These are phyloP conservation scores for Odobenus rosmarus DNA, from an alignment of 2,113 vertebrate genomes.

Conservation along the genomic window DNA sequence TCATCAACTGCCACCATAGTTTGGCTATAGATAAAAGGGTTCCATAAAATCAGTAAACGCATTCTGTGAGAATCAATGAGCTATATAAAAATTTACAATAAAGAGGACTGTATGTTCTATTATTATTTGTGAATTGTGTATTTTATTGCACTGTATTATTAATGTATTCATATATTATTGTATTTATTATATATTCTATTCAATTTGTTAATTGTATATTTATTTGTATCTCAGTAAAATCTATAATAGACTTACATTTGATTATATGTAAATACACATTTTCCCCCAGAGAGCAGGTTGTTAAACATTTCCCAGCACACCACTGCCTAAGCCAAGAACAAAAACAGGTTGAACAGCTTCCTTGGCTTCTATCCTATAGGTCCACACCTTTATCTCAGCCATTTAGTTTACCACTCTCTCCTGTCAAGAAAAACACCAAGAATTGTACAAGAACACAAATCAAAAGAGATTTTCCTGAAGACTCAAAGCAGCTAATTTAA, in stretches of 20 bases:
- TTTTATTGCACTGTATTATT: not conserved
- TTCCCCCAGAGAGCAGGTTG: not conserved
- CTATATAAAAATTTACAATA: not conserved
- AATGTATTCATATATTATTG: not conserved
- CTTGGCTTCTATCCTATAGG: not conserved
- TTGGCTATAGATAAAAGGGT: not conserved
- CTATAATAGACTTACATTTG: not conserved
- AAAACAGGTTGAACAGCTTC: slow-evolving; percentile 13
- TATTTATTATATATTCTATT: not conserved
- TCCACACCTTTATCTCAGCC: not conserved
- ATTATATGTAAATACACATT: not conserved
- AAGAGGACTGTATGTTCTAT: not conserved
- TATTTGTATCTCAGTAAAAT: not conserved
- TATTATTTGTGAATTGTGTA: not conserved
- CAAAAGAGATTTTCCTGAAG: not conserved
- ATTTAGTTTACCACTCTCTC: not conserved
- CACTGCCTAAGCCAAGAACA: not conserved
- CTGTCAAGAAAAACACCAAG: slow-evolving; percentile 2
- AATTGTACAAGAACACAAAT: not conserved
- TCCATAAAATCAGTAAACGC: not conserved
- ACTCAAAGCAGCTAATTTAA: not conserved
- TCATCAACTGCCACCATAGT: not conserved
- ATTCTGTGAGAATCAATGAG: not conserved
- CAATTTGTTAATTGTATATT: not conserved
- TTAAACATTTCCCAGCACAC: not conserved